These are phyloP conservation scores for Adela reaumurella DNA, from an alignment of 2,888 invertebrate species.

Conservation along the genomic window DNA sequence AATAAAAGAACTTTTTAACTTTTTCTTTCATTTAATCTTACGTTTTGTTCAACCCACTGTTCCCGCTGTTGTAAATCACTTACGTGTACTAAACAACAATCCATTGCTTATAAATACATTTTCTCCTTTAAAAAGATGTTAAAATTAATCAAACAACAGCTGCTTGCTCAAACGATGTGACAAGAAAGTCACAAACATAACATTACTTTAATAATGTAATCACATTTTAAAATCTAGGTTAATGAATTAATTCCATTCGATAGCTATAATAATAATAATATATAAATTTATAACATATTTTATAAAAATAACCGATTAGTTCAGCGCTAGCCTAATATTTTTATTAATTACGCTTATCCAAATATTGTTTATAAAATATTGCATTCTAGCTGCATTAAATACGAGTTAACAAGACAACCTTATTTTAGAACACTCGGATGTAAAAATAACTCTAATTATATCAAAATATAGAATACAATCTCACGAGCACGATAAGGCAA, in stretches of 20 bases:
- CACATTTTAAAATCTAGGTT: constrained; percentile 33
- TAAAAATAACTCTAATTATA: constrained; percentile 40
- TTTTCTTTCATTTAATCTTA: neutral
- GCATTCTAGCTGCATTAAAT: constrained; percentile 55
- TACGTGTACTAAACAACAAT: neutral
- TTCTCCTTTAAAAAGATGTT: neutral
- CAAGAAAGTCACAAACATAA: neutral
- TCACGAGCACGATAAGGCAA: constrained; percentile 50
- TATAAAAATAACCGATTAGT: constrained; percentile 40
- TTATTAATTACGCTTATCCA: constrained; percentile 40
- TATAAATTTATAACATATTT: constrained; percentile 51
- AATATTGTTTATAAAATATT: constrained; percentile 54
- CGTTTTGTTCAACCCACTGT: neutral
- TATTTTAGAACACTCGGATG: constrained; percentile 21
- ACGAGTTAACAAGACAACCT: constrained; percentile 52
- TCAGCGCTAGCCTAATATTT: constrained; percentile 50
- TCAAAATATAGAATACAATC: constrained; percentile 42
- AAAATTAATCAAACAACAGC: neutral
- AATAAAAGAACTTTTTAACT: no score
- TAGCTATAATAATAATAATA: constrained; percentile 28
- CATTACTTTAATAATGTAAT: constrained; percentile 7
- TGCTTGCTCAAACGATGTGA: neutral
- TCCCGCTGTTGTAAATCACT: neutral
- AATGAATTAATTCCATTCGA: constrained; percentile 48
- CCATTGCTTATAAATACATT: neutral